Conservation (phyloP, 2,797 vertebrate species). For the Chaetodon trifasciatus region DNA sequence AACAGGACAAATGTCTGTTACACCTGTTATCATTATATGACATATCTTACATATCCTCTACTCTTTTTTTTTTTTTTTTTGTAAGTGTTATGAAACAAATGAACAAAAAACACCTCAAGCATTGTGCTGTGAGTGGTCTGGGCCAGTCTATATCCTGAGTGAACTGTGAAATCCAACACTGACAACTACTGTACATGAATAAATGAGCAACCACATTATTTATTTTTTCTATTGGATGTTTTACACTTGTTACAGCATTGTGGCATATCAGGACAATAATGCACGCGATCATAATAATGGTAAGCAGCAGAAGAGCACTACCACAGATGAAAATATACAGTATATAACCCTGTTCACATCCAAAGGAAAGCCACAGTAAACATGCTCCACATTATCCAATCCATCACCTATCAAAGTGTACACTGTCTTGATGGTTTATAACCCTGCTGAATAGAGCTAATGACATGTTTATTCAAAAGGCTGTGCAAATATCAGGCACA, state of each 20-base stretch:
- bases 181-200: not conserved
- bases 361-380: not conserved
- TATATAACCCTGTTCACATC: not conserved
- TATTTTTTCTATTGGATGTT: not conserved
- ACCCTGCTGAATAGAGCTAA: not conserved
- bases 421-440: not conserved
- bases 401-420: not conserved
- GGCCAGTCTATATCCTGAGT: too few relatives aligned
- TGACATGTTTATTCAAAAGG: slow-evolving; percentile 2
- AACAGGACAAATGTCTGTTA: too few relatives aligned
- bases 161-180: not conserved
- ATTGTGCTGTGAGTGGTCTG: too few relatives aligned
- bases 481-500: not conserved
- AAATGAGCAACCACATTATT: not conserved
- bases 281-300: not conserved
- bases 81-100: too few relatives aligned
- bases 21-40: too few relatives aligned
- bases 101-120: too few relatives aligned
- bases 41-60: too few relatives aligned
- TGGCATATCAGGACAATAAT: not conserved
- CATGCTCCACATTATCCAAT: not conserved
- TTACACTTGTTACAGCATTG: not conserved
- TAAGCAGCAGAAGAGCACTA: not conserved
- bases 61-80: too few relatives aligned
- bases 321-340: not conserved